Conservation (phyloP, 35 echinoderm and acorn worm genomes). For the Acanthaster planci region DNA sequence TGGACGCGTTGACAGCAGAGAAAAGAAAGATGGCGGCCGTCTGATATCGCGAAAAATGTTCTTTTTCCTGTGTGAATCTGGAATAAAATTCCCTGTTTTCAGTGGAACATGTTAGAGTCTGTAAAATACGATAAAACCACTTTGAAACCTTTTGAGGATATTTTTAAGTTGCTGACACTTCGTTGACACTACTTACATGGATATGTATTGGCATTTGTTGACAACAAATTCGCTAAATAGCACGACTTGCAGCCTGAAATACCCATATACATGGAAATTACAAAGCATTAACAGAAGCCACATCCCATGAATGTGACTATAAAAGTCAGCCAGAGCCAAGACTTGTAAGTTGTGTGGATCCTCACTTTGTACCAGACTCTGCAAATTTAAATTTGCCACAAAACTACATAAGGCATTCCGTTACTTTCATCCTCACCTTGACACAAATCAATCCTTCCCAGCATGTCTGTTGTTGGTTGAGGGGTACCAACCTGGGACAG, state of each 20-base stretch:
- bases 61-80: too few species aligned
- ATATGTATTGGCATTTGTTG: too few species aligned
- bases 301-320: not conserved
- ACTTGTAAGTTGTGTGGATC: not conserved
- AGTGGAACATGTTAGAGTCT: too few species aligned
- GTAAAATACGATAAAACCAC: too few species aligned
- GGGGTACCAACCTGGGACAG: not conserved
- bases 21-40: too few species aligned
- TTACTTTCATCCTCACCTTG: not conserved
- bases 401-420: not conserved
- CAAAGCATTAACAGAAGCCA: not conserved
- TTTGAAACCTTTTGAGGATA: too few species aligned
- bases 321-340: not conserved
- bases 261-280: not conserved
- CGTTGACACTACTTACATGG: too few species aligned
- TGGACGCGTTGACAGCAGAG: too few species aligned
- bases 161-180: too few species aligned
- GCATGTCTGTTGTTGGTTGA: slow-evolving; percentile 14
- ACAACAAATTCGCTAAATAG: too few species aligned
- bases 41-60: too few species aligned
- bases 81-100: too few species aligned
- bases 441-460: slow-evolving; percentile 1
- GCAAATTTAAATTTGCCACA: not conserved
- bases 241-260: not conserved
- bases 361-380: not conserved